Evolutionary conservation across 2,888 invertebrate species (phyloP), one percentile per base, ranked within the genome.

Genomic region (Stegophylla sp.): DNA sequence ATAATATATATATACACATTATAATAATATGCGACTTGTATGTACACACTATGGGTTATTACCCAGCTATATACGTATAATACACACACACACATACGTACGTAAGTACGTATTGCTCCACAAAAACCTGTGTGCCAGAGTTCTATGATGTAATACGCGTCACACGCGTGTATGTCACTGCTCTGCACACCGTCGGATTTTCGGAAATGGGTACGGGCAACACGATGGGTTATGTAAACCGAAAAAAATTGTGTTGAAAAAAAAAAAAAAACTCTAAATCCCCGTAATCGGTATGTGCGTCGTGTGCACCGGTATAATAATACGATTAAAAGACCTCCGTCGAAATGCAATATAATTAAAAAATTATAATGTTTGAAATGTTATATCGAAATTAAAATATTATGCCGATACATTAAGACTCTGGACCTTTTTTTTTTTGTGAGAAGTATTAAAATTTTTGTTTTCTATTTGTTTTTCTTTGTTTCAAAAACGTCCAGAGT

Each of bases 101-200:
- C 34, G 7, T 5, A 51, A 51, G 17, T 51, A 7, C 23, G 15
- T 64, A 51, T 75, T 48, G 34, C 45, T 64, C 34, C 41, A 43
- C 13, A 43, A 20, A 26, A 20, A 56, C 56, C 43, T 23, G 34
- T 17, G 56, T 72, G 45, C 61, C 28, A 61, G 61, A 48, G n/a
- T 48, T 7, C 9, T 45, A 15, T 74, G 73, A 74, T 74, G 73
- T 63, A 74, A 74, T 20, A 53, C 43, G 23, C 41, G 45, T 74
- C 10, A 23, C n/a, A 56, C 43, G 34, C 17, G 15, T 67, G 4
- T 45, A 45, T 76, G 56, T 41, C 23, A 5, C 64, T 51, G 34
- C 23, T 5, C 64, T 51, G 34, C 53, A 53, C 26, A 3, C 34
- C 34, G 12, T 66, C 17, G 23, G 66, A 53, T 66, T 77, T 56